Evolutionary conservation across 2,113 vertebrate species (phyloP), one percentile per base, ranked within the genome.

Genomic region (Herpailurus yagouaroundi): DNA sequence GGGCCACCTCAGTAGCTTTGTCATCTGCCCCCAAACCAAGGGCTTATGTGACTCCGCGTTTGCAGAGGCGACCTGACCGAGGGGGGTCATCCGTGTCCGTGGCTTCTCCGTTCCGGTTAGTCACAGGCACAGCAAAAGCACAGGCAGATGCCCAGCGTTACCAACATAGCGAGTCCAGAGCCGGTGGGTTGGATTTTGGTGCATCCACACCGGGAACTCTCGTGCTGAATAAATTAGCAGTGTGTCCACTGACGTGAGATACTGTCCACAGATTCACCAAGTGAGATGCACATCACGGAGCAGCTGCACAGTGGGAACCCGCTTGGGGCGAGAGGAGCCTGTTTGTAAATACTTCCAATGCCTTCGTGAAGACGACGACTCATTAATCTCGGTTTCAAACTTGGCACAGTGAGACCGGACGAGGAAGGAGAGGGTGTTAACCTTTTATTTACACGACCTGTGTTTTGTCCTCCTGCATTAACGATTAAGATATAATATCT

Each of bases 331-430:
- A 45, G 68, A 3, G 29, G 9, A 29, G 14, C 16, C 2, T 52
- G n/a, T n/a, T 81, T 71, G 3, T 7, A 38, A 15, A 0, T 5
- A 21, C 36, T 50, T 48, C 14, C 45, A 11, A 36, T 25, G 27
- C n/a, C 29, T 64, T 63, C n/a, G 4, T 5, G 19, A 63, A 64
- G 36, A 33, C 9, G 12, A 12, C 2, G 5, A 19, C n/a, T 83
- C 7, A 9, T 18, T 27, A 7, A 1, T 33, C 11, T 15, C 15
- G 0, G 1, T 7, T 8, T 29, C 57, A 3, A 1, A 9, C 7
- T n/a, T 4, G 29, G 27, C 73, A 31, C 23, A n/a, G 23, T 16
- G 55, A 25, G n/a, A 23, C 29, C 7, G 25, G 7, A 23, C 27
- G 13, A 89, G 4, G 5, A 8, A 55, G 25, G 8, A 36, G 31